These are phyloP conservation scores for Heterochromis multidens DNA, from an alignment of 2,113 vertebrate species.

Conservation along the genomic window DNA sequence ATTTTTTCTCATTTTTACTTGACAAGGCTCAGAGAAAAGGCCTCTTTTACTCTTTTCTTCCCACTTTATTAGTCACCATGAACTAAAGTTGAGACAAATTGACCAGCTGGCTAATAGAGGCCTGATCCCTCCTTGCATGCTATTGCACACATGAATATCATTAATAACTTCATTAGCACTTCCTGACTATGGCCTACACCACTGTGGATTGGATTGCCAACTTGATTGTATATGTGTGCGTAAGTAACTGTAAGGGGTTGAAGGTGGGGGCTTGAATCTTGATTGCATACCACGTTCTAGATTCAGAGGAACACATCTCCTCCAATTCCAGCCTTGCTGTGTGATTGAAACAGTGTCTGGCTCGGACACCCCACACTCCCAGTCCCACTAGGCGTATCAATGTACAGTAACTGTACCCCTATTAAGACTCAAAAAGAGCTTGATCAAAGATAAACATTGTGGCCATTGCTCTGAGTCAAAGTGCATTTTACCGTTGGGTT, in stretches of 20 bases:
- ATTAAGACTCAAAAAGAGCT: slow-evolving; percentile 31
- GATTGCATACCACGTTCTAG: slow-evolving; percentile 60
- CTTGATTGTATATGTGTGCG: slow-evolving; percentile 22
- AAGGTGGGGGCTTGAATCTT: slow-evolving; percentile 22
- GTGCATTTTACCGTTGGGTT: slow-evolving; percentile 5
- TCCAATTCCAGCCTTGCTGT: slow-evolving; percentile 42
- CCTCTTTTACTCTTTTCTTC: background rate
- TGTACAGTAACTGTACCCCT: slow-evolving; percentile 46
- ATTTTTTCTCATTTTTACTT: background rate
- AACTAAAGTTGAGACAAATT: slow-evolving; percentile 33
- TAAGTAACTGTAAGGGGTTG: background rate
- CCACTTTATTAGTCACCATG: slow-evolving; percentile 27
- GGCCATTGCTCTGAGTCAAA: slow-evolving; percentile 29
- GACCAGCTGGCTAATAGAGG: slow-evolving; percentile 52
- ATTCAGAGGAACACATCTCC: slow-evolving; percentile 60
- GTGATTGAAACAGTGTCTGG: slow-evolving; percentile 65
- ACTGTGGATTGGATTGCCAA: slow-evolving; percentile 43
- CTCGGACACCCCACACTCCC: slow-evolving; percentile 27
- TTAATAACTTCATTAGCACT: slow-evolving; percentile 72
- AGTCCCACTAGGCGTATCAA: slow-evolving; percentile 53
- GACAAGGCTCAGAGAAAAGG: background rate
- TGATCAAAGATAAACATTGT: slow-evolving; percentile 55
- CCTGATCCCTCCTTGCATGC: slow-evolving; percentile 33
- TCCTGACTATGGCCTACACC: slow-evolving; percentile 47
- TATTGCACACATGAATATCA: slow-evolving; percentile 66